Conservation (phyloP, 2,888 invertebrate genomes). For the Philhelius pedissequus region DNA sequence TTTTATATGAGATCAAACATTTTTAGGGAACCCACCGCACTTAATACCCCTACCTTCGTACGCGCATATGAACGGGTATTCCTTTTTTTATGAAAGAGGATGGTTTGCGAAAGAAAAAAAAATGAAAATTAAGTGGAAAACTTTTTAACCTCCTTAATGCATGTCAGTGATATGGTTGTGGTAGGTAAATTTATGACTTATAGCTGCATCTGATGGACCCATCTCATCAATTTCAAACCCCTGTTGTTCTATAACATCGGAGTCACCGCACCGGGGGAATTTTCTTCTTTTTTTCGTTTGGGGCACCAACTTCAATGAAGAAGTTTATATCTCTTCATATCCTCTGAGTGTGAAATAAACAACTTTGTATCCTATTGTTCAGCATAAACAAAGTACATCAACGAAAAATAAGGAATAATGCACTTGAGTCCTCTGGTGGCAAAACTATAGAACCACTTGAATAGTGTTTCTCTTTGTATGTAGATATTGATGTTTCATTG, state of each 20-base stretch:
- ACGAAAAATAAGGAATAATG: constrained; percentile 7
- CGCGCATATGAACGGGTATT: too few species aligned
- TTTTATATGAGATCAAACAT: too few species aligned
- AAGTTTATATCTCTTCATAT: constrained; percentile 39
- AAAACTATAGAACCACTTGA: constrained; percentile 12
- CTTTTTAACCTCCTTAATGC: constrained; percentile 61
- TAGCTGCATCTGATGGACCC: constrained; percentile 42
- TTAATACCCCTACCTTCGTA: too few species aligned
- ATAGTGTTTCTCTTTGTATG: background rate
- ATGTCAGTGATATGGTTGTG: constrained; percentile 40
- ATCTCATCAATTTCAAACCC: constrained; percentile 2
- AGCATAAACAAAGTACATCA: constrained; percentile 42
- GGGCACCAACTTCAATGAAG: constrained; percentile 7
- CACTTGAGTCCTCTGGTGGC: background rate
- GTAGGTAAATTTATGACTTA: constrained; percentile 20
- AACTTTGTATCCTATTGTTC: constrained; percentile 36
- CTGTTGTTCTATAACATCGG: background rate
- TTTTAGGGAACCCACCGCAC: too few species aligned
- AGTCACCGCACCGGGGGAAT: background rate
- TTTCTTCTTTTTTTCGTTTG: constrained; percentile 31
- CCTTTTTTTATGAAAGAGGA: background rate
- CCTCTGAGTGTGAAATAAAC: constrained; percentile 39
- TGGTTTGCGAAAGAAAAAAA: background rate
- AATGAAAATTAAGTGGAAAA: constrained; percentile 56
- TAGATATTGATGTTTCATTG: background rate